Conservation (phyloP, 2,113 vertebrate species). For the Odocoileus hemionus region DNA sequence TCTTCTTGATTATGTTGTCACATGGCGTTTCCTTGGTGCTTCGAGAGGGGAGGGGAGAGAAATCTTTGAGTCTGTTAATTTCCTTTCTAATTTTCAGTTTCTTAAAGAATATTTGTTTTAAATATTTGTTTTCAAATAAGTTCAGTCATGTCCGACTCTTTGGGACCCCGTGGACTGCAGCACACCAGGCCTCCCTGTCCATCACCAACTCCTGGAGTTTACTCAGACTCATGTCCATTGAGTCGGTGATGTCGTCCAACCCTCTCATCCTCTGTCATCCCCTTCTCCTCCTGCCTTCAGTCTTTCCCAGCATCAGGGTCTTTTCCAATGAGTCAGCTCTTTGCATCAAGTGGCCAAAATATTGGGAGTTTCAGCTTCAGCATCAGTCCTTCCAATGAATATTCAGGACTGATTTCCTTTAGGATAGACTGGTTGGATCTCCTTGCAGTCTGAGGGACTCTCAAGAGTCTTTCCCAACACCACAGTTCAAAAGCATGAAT, state of each 20-base stretch:
- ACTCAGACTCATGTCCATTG: neutral
- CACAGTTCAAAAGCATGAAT: neutral
- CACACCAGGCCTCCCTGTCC: neutral
- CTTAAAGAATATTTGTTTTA: neutral
- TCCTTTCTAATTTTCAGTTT: neutral
- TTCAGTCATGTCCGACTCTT: neutral
- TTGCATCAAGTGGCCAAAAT: rapidly evolving
- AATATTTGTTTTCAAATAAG: neutral
- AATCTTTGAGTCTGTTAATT: neutral
- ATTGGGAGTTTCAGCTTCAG: neutral
- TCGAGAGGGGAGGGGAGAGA: neutral
- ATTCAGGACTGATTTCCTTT: neutral
- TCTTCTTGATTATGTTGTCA: neutral
- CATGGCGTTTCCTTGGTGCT: neutral
- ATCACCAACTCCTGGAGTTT: neutral
- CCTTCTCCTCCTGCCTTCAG: rapidly evolving
- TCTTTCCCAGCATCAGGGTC: neutral
- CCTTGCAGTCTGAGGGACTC: neutral
- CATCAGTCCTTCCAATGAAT: neutral
- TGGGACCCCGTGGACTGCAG: neutral
- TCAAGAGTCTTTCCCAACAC: neutral
- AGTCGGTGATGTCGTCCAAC: neutral
- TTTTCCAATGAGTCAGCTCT: neutral
- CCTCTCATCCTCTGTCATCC: neutral
- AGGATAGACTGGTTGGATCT: neutral